Base-by-base conservation (phyloP, 1,140 invertebrate genomes). In the Temnothorax longispinosus region DNA sequence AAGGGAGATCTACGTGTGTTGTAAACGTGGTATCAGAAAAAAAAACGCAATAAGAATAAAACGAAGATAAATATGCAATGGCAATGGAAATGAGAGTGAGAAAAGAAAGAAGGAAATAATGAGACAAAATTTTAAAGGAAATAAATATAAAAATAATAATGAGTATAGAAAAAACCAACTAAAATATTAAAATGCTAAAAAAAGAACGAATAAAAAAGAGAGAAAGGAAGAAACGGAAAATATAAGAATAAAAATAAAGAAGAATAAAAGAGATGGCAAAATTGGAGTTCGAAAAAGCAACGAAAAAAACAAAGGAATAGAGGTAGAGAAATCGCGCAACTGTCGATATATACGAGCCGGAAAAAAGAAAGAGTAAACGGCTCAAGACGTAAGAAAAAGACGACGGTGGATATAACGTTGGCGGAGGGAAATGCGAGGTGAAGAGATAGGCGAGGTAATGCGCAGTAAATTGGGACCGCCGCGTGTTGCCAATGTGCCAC, bases 381-480 rank as follows among this genome's bases (percentile, higher is more conserved):
- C 38, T 80, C 64, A 85, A 84, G 54, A 44, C 85, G 88, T 76
- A 87, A 88, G 87, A 62, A 56, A 38, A 35, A 74, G 87, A 88
- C 87, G 87, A 88, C 47, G 80, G 78, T 80, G 75, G 84, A 44
- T 4, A 89, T 91, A 78, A 87, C 32, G 18, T 18, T 3, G 41
- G 21, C 35, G 58, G 74, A 62, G 32, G 78, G 47, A 77, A 87
- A 62, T 27, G 72, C 32, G 56, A 41, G 82, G 41, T 38, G 44
- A 60, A 47, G 76, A 54, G 86, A 21, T 50, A 76, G 67, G 41
- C 75, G 71, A 69, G 78, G 90, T 92, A 91, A 92, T 91, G 91
- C 87, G 86, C 91, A 78, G 90, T 92, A 92, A 92, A 92, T 92
- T 91, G 88, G 84, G 87, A 54, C 90, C 81, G 86, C 90, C 91